Evolutionary conservation across 2,113 vertebrate genomes (phyloP).

Genomic region (Pteropus alecto): DNA sequence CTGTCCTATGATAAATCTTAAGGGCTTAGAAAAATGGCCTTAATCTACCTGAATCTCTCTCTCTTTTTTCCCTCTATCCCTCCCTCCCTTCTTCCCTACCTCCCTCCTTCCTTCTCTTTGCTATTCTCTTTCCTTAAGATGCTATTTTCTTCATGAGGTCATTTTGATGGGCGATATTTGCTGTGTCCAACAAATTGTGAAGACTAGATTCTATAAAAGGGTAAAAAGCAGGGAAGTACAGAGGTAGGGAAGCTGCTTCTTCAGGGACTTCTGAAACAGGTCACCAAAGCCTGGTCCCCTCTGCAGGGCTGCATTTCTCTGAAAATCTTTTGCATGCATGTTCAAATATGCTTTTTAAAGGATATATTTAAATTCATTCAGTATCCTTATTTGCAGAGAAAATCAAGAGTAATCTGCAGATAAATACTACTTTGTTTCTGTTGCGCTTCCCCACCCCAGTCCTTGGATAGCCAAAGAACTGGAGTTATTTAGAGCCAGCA

Average conservation of each 20-base stretch:
- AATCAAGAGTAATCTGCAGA: not conserved
- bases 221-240: not conserved
- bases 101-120: too few species aligned
- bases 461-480: not conserved
- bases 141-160: not conserved
- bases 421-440: not conserved
- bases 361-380: accelerated
- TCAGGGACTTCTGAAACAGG: not conserved
- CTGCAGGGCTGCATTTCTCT: accelerated
- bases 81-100: accelerated
- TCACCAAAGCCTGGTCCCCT: not conserved
- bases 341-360: not conserved
- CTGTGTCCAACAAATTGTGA: not conserved
- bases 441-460: accelerated
- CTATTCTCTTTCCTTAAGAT: not conserved
- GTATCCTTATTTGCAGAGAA: not conserved
- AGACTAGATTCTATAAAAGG: not conserved
- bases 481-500: not conserved
- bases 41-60: not conserved
- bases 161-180: not conserved
- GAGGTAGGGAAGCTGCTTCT: not conserved
- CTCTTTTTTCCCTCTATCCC: not conserved
- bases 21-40: not conserved
- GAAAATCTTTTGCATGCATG: not conserved
- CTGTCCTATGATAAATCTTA: not conserved